Percentiles rank a stretch among this genome's conserved stretches.
Evolutionary conservation across 1,140 invertebrate species (phyloP).

Genomic region (Caenorhabditis inopinata): DNA sequence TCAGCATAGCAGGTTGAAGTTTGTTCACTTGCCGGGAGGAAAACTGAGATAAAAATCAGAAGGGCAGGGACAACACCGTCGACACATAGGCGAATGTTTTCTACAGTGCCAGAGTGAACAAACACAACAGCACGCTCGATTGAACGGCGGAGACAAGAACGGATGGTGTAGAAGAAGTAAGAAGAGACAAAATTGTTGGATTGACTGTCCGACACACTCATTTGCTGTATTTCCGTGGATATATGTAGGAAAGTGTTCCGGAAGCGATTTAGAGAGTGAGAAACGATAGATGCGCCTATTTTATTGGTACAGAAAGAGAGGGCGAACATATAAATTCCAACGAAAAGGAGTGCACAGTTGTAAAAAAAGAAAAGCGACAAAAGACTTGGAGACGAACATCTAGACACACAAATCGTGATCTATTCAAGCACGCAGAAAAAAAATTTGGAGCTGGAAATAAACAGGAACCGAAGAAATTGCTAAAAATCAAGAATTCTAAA

Average conservation of each 20-base stretch:
- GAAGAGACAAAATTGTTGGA: not conserved
- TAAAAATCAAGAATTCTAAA: too few species aligned
- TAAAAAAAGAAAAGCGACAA: not conserved
- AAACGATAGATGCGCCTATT: not conserved
- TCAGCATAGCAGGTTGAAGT: not conserved
- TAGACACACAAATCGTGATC: too few species aligned
- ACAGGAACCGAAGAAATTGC: too few species aligned
- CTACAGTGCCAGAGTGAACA: slow-evolving; percentile 22
- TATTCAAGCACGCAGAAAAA: too few species aligned
- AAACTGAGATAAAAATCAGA: slow-evolving; percentile 10
- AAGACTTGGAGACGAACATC: not conserved
- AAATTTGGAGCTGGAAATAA: too few species aligned
- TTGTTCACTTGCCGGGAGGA: slow-evolving; percentile 20
- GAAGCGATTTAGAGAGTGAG: slow-evolving; percentile 22
- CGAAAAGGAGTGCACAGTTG: not conserved
- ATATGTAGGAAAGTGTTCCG: not conserved
- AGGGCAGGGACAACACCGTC: not conserved
- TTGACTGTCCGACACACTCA: slow-evolving; percentile 14
- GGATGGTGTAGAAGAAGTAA: not conserved
- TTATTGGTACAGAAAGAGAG: too few species aligned
- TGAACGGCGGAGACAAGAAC: slow-evolving; percentile 29
- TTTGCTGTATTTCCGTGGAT: not conserved
- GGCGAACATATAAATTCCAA: too few species aligned
- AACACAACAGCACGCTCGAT: slow-evolving; percentile 23
- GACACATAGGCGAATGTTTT: not conserved